Evolutionary conservation across 2,113 vertebrate genomes (phyloP), one percentile per base, ranked within the genome.

Genomic region (Saccopteryx bilineata): DNA sequence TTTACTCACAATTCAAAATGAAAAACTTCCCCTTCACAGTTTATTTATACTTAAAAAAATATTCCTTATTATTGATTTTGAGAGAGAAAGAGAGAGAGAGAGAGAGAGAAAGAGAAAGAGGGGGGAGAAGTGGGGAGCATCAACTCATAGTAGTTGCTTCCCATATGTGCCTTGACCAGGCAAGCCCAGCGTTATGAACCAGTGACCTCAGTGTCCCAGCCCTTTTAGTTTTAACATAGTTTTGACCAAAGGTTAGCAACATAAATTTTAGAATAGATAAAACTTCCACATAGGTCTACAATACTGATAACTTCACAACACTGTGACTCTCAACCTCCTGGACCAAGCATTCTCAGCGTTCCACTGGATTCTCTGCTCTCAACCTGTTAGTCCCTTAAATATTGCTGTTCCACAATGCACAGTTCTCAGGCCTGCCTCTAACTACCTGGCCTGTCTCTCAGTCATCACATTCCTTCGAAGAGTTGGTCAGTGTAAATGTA

Each of bases 1-100:
- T 90, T 90, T 66, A 87, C 8, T 93, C 79, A 86, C 14, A 28
- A 9, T n/a, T 87, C 58, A 89, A 89, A 94, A 91, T n/a, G 46
- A 68, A 95, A 80, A 63, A 26, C 48, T 68, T 68, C 23, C 23
- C 9, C 60, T 71, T 87, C 54, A 54, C 3, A 39, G 39, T 39
- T 39, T 39, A 39, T 39, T 39, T 39, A 39, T 39, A 39, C 39
- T 39, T 39, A 39, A 39, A 39, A 39, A 39, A 39, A 39, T 39
- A 39, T 39, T 39, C 39, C 39, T 39, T 39, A 39, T 39, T 39
- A 39, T 39, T 39, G 39, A 39, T 39, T 39, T 39, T 39, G 39
- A 39, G 39, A 39, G 39, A 39, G 39, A 39, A 3, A 39, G 39
- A 39, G 39, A 39, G 39, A 39, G 39, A 39, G 39, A 39, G 39